These are phyloP conservation scores for Hedychridium roseum DNA, from an alignment of 2,888 invertebrate genomes.

Conservation along the genomic window DNA sequence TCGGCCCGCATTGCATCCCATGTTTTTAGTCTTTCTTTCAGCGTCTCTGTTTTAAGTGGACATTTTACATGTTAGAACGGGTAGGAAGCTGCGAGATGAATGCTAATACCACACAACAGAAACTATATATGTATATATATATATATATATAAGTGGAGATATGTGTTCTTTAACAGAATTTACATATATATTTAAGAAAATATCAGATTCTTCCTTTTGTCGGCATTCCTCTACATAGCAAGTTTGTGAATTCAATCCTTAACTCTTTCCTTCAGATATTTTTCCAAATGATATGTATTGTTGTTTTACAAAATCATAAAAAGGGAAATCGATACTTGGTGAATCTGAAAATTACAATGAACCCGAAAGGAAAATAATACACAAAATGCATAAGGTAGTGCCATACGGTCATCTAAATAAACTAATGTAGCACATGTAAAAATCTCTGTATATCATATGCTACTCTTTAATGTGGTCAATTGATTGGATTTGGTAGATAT, in stretches of 20 bases:
- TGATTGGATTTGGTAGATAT: no score
- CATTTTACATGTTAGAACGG: conserved; percentile 60
- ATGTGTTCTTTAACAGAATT: conserved; percentile 18
- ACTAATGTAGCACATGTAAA: no score
- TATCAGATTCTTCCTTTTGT: conserved; percentile 14
- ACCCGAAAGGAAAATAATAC: no score
- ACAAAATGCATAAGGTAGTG: no score
- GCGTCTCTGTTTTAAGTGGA: conserved; percentile 62
- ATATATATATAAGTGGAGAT: conserved; percentile 20
- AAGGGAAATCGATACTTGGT: no score
- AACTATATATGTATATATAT: conserved; percentile 14
- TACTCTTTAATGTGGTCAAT: no score
- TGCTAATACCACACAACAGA: conserved; percentile 51
- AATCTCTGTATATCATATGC: no score
- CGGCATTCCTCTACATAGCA: neutral
- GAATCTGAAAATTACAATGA: no score
- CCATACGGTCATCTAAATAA: no score
- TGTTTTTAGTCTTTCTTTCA: conserved; percentile 62
- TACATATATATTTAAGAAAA: conserved; percentile 20
- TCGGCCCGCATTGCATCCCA: conserved; percentile 62
- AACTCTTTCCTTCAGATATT: conserved; percentile 37
- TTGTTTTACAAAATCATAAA: conserved; percentile 18
- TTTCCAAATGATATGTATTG: conserved; percentile 17
- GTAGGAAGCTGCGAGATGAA: conserved; percentile 56
- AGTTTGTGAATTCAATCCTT: conserved; percentile 17